These are phyloP conservation scores for Lysandra coridon DNA, from an alignment of 2,888 invertebrate species.

Conservation along the genomic window DNA sequence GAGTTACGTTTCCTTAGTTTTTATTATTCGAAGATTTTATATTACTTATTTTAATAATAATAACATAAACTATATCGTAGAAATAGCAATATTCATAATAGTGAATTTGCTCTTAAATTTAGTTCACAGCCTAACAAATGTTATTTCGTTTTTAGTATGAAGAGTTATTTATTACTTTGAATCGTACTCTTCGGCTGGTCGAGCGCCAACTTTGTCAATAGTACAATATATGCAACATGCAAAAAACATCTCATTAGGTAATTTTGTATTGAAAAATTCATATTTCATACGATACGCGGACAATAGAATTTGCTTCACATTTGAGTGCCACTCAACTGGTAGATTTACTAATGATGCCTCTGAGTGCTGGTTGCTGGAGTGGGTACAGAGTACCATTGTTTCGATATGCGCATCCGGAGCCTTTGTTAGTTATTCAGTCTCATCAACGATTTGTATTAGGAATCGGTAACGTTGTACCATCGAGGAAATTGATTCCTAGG, in stretches of 20 bases:
- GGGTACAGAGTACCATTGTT: not conserved
- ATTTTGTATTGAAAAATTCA: not conserved
- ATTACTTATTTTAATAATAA: too few species aligned
- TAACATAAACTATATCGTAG: too few species aligned
- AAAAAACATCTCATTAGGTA: not conserved
- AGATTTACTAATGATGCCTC: conserved; percentile 12
- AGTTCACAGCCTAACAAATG: too few species aligned
- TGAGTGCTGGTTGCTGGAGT: not conserved
- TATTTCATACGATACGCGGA: conserved; percentile 2
- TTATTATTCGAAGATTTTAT: too few species aligned
- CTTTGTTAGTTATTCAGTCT: not conserved
- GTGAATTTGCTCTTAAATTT: too few species aligned
- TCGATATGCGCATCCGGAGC: not conserved
- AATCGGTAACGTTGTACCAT: not conserved
- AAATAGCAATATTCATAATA: too few species aligned
- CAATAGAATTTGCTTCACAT: not conserved
- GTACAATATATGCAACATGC: not conserved
- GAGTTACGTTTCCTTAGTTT: too few species aligned
- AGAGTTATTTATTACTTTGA: too few species aligned
- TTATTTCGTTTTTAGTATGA: too few species aligned
- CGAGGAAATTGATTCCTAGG: too few species aligned
- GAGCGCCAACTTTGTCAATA: too few species aligned
- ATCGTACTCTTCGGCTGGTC: too few species aligned
- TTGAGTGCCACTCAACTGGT: not conserved
- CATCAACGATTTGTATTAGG: not conserved